Conservation (phyloP, 2,113 vertebrate species). For the Cyanistes caeruleus region DNA sequence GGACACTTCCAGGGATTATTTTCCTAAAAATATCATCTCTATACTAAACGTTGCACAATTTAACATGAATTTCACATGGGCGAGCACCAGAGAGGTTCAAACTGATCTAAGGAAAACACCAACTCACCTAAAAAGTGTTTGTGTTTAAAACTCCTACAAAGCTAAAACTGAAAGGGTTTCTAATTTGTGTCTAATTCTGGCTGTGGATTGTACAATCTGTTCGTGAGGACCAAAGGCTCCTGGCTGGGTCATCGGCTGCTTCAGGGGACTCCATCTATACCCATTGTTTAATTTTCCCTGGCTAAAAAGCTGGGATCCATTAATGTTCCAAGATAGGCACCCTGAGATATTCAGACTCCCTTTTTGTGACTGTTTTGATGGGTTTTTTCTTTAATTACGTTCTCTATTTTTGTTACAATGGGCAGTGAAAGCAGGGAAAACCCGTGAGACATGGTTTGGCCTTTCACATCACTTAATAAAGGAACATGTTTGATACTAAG, state of each 20-base stretch:
- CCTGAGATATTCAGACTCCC: background rate
- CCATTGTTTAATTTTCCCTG: background rate
- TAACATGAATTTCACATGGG: background rate
- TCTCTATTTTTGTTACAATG: background rate
- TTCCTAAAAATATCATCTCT: background rate
- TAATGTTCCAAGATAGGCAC: fast-evolving
- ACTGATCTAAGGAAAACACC: background rate
- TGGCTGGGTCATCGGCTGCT: background rate
- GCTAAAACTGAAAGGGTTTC: background rate
- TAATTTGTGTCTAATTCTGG: background rate
- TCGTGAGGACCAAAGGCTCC: background rate
- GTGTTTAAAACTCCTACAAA: background rate
- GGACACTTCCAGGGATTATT: background rate
- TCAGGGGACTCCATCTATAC: background rate
- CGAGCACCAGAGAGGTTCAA: background rate
- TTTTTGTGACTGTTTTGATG: background rate
- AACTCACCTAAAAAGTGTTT: background rate
- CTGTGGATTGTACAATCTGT: background rate
- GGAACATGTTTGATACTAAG: background rate
- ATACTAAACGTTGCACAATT: background rate
- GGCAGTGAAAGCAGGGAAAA: background rate
- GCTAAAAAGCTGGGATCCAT: background rate
- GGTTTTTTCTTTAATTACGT: fast-evolving
- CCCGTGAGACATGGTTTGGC: background rate
- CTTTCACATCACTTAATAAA: background rate